Conservation (phyloP, 1,140 invertebrate species). For the Planococcus citri region DNA sequence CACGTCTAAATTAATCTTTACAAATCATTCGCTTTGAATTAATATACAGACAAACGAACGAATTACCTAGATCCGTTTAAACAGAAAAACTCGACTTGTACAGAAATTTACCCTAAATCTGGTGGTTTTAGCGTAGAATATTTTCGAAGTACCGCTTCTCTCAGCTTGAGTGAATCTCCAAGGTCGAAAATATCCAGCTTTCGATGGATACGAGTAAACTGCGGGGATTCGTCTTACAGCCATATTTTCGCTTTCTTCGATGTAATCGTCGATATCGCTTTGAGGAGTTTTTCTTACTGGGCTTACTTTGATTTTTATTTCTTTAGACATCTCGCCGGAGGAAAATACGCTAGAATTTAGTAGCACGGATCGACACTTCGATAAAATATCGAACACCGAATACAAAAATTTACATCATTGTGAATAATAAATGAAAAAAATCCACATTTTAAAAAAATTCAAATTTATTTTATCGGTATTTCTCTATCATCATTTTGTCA, state of each 20-base stretch:
- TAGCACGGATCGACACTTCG: not conserved
- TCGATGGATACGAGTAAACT: not conserved
- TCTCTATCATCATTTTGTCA: too few relatives aligned
- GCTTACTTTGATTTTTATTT: conserved; percentile 11
- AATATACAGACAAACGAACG: too few relatives aligned
- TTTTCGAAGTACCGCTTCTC: conserved; percentile 9
- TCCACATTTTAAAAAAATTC: too few relatives aligned
- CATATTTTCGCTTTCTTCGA: not conserved
- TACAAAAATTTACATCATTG: not conserved
- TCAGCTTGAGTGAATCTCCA: not conserved
- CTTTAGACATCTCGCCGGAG: conserved; percentile 2
- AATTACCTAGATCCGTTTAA: too few relatives aligned
- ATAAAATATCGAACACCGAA: not conserved
- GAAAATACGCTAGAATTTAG: conserved; percentile 14
- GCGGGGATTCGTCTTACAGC: not conserved
- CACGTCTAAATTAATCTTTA: not conserved
- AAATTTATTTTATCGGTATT: too few relatives aligned
- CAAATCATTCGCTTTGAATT: not conserved
- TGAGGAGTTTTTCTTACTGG: not conserved
- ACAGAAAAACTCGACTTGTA: too few relatives aligned
- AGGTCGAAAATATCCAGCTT: conserved; percentile 4
- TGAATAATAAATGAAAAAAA: too few relatives aligned
- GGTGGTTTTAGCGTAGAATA: conserved; percentile 7
- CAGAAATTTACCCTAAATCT: conserved; percentile 12
- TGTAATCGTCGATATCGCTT: not conserved